Conservation (phyloP, 2,888 invertebrate species). For the Cylindroiulus punctatus region DNA sequence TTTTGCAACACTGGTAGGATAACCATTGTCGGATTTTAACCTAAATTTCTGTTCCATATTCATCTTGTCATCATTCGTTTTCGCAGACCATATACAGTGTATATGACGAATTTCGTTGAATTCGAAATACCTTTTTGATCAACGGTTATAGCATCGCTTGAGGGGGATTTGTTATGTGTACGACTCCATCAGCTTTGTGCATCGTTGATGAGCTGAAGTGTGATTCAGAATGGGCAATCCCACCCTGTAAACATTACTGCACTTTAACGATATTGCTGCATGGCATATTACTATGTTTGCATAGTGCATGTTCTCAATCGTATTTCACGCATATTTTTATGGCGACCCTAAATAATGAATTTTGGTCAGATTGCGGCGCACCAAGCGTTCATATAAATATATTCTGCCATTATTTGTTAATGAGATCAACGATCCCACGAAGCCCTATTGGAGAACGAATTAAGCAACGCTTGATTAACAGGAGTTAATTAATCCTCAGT, state of each 20-base stretch:
- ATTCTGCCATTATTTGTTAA: constrained; percentile 1
- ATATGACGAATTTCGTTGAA: too few species aligned
- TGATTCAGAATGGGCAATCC: background rate
- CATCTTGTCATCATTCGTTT: too few species aligned
- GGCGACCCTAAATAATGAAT: constrained; percentile 6
- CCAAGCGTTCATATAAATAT: background rate
- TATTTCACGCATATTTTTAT: constrained; percentile 22
- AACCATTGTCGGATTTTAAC: too few species aligned
- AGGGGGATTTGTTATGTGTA: too few species aligned
- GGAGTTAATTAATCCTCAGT: background rate
- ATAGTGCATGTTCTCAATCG: background rate
- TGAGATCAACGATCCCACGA: constrained; percentile 23
- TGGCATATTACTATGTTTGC: background rate
- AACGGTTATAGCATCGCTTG: too few species aligned
- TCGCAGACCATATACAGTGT: too few species aligned
- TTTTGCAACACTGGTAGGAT: too few species aligned
- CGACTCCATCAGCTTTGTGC: too few species aligned
- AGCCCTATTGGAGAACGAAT: constrained; percentile 4
- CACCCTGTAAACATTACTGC: background rate
- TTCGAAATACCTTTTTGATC: too few species aligned
- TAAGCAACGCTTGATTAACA: constrained; percentile 42
- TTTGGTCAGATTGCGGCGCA: background rate
- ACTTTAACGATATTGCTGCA: background rate
- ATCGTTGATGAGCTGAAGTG: background rate
- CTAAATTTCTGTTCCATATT: too few species aligned